phyloP scores from a whole-genome alignment of 2,113 vertebrate species.

The Centropus bengalensis region DNA sequence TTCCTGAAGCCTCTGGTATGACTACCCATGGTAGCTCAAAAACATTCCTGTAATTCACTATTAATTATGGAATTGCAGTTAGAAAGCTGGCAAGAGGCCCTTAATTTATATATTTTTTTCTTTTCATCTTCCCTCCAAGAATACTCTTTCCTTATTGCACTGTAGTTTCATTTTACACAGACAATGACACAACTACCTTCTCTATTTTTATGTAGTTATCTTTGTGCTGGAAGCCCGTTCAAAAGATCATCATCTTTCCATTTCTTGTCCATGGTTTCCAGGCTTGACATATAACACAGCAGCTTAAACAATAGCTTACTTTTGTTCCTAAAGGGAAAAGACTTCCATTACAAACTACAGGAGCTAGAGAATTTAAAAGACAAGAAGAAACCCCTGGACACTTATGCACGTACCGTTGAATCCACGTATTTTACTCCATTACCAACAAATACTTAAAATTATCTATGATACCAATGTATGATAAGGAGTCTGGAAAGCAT shows the following conservation, averaged over 20 bases:
- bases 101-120: neutral
- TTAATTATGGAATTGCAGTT: conserved; percentile 38
- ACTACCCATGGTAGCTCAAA: conserved; percentile 46
- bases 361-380: neutral
- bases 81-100: conserved; percentile 12
- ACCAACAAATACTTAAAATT: neutral
- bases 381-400: neutral
- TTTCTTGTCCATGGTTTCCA: neutral
- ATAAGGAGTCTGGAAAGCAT: neutral
- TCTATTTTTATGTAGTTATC: neutral
- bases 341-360: neutral
- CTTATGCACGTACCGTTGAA: neutral
- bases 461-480: neutral
- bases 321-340: neutral
- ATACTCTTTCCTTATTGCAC: neutral
- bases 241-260: neutral
- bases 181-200: neutral
- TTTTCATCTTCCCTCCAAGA: neutral
- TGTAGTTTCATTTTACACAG: neutral
- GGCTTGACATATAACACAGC: neutral
- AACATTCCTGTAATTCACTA: conserved; percentile 54
- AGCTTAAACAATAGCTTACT: neutral
- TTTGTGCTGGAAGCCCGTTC: neutral
- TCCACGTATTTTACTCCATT: neutral
- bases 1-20: conserved; percentile 59